These are phyloP conservation scores for Leptonema lineaticorne DNA, from an alignment of 1,140 invertebrate species.

Conservation along the genomic window DNA sequence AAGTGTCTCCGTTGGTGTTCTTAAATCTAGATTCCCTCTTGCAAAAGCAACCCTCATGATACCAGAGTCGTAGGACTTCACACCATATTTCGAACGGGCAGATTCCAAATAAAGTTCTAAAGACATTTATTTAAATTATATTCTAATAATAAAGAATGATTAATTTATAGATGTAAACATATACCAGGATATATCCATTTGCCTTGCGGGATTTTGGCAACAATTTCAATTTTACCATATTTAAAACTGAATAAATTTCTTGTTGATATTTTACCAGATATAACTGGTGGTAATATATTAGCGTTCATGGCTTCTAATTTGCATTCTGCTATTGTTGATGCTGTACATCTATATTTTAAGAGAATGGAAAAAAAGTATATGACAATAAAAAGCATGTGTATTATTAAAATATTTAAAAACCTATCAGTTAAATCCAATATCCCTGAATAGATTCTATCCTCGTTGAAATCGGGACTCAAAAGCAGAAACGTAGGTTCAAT, in stretches of 20 bases:
- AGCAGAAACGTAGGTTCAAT: constrained; percentile 14
- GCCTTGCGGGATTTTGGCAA: constrained; percentile 72
- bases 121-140: constrained; percentile 6
- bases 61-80: constrained; percentile 55
- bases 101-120: constrained; percentile 62
- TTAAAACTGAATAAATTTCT: constrained; percentile 66
- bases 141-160: neutral
- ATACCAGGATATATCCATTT: constrained; percentile 79
- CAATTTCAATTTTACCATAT: constrained; percentile 74
- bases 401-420: constrained; percentile 21
- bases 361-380: too few species aligned
- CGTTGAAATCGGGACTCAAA: neutral
- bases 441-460: neutral
- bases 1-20: neutral
- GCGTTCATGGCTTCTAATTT: constrained; percentile 45
- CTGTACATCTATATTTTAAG: constrained; percentile 7
- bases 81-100: constrained; percentile 54
- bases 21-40: constrained; percentile 46
- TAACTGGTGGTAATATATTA: constrained; percentile 65
- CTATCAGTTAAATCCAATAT: constrained; percentile 24
- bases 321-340: neutral
- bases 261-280: constrained; percentile 68
- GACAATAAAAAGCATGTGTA: neutral
- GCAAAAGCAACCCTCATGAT: constrained; percentile 55
- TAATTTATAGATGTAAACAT: neutral